A percentile compares a stretch with the other conserved stretches of the same genome.
phyloP scores from a whole-genome alignment of 2,113 vertebrate species.

The Bubalus kerabau region DNA sequence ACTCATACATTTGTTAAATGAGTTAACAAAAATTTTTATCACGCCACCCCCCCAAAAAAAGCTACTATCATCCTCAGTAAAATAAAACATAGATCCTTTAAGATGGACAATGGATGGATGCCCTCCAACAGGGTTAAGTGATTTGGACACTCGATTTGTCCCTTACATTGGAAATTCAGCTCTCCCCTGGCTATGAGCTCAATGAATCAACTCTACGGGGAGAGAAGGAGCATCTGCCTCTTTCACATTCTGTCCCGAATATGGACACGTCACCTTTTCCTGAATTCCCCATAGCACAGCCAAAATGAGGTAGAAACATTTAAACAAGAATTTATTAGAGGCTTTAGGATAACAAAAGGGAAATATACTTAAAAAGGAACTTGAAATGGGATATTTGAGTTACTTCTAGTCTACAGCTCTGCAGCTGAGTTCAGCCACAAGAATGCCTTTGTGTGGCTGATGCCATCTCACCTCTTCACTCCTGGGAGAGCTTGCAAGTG shows the following conservation, averaged over 20 bases:
- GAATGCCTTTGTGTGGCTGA: not conserved
- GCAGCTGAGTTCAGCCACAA: not conserved
- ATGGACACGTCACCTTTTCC: not conserved
- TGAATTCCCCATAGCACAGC: not conserved
- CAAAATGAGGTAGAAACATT: not conserved
- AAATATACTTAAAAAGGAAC: not conserved
- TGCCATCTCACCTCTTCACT: not conserved
- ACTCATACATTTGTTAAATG: not conserved
- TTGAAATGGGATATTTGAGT: not conserved
- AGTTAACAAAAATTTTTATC: not conserved
- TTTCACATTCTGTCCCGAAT: not conserved
- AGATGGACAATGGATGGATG: not conserved
- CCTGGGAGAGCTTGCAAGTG: too few relatives aligned
- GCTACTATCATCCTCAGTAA: not conserved
- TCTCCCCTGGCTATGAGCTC: not conserved
- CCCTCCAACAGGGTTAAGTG: not conserved
- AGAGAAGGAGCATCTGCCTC: not conserved
- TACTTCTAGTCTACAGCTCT: not conserved
- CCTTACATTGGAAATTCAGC: not conserved
- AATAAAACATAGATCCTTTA: not conserved
- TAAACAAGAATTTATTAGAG: not conserved
- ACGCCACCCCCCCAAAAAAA: accelerated
- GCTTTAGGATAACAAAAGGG: not conserved
- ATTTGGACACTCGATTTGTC: not conserved
- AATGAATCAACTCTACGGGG: not conserved